Evolutionary conservation across 2,888 invertebrate genomes (phyloP).

Genomic region (Dichetophora obliterata): DNA sequence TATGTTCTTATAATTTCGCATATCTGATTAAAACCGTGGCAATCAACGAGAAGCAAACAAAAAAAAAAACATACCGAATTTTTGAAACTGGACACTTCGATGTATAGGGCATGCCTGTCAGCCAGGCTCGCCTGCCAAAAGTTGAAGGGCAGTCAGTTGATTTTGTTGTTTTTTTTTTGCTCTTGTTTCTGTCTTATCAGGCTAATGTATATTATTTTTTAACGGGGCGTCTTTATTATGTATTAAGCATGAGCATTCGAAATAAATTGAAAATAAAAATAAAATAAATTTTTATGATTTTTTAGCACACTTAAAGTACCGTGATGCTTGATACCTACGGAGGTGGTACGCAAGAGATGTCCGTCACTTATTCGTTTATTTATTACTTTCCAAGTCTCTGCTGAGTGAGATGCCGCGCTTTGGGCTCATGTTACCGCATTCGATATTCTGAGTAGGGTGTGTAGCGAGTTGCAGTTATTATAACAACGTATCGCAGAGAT

Average conservation of each 20-base stretch:
- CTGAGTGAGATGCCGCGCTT: background rate
- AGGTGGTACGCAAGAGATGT: background rate
- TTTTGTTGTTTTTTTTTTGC: background rate
- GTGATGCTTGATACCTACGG: background rate
- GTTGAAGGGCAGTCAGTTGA: slow-evolving; percentile 32
- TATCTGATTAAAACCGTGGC: slow-evolving; percentile 49
- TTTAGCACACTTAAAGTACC: slow-evolving; percentile 41
- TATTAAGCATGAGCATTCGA: slow-evolving; percentile 21
- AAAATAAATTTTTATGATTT: slow-evolving; percentile 48
- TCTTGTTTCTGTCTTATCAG: slow-evolving; percentile 1
- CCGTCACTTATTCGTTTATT: slow-evolving; percentile 9
- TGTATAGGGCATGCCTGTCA: slow-evolving; percentile 2
- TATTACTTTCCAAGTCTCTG: background rate
- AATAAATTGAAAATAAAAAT: slow-evolving; percentile 50
- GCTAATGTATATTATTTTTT: background rate
- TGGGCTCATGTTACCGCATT: too few species aligned
- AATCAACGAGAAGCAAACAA: slow-evolving; percentile 26
- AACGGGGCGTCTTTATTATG: slow-evolving; percentile 31
- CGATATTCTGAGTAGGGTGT: slow-evolving; percentile 1
- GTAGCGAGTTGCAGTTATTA: background rate
- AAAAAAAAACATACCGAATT: background rate
- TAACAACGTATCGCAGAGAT: slow-evolving; percentile 14
- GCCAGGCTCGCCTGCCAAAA: background rate
- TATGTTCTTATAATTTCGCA: slow-evolving; percentile 47
- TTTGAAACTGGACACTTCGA: slow-evolving; percentile 23